Conservation (phyloP, 2,113 vertebrate species). For the Psittacula cyanocephala region DNA sequence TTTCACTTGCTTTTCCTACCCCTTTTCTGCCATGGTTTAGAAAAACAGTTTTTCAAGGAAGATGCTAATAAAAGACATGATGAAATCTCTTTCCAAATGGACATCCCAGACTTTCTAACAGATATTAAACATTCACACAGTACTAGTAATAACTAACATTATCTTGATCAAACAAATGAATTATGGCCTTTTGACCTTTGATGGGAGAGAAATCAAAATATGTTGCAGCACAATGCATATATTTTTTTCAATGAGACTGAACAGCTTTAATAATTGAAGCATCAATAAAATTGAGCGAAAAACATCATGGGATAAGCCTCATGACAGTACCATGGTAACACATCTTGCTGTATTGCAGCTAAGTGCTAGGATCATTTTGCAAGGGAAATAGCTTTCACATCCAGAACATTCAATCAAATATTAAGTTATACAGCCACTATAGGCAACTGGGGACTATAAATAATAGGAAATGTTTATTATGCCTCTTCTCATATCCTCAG, state of each 20-base stretch:
- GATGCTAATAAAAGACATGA: background rate
- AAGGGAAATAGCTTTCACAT: slow-evolving; percentile 16
- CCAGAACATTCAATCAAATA: background rate
- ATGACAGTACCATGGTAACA: background rate
- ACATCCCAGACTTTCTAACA: background rate
- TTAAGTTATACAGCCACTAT: background rate
- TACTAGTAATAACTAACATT: background rate
- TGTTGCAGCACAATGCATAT: background rate
- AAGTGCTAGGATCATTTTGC: background rate
- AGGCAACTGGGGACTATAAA: slow-evolving; percentile 18
- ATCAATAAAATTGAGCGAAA: background rate
- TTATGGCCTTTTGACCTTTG: background rate
- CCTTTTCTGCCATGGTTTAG: background rate
- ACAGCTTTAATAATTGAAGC: background rate
- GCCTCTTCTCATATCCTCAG: background rate
- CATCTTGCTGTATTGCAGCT: background rate
- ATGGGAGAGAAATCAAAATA: background rate
- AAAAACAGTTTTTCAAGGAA: background rate
- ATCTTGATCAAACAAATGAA: background rate
- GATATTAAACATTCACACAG: background rate
- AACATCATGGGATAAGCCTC: background rate
- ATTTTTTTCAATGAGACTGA: background rate
- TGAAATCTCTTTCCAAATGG: background rate
- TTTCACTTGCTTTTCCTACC: background rate
- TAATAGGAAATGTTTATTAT: slow-evolving; percentile 8